Evolutionary conservation across 2,888 invertebrate genomes (phyloP), one percentile per base, ranked within the genome.

Genomic region (Cryptus armator): DNA sequence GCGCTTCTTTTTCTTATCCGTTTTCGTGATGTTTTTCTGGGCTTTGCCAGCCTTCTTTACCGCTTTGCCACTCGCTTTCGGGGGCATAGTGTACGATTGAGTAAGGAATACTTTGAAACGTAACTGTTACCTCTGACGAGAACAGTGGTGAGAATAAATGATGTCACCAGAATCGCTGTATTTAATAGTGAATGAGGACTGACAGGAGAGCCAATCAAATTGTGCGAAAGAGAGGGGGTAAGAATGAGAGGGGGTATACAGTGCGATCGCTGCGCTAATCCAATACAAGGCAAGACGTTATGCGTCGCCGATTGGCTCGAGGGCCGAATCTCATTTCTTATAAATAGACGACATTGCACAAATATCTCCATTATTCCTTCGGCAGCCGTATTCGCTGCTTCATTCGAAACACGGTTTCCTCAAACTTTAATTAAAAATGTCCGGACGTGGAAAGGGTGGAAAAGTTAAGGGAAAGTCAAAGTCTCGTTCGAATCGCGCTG

Each of bases 1-100:
- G 86, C 95, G 95, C 88, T 95, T 95, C 7, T 89, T 94, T 87
- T 95, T 96, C 92, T 95, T 96, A 88, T 95, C 95, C 80, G 93
- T 93, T 89, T 95, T 95, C 32, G 84, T 74, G 7, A 84, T 84
- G 68, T 92, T 93, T 86, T 94, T 94, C 86, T 93, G 93, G 19
- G 93, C 93, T 83, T 94, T 94, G 0, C 94, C 94, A 75, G 94
- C 94, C 89, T 95, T 95, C 89, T 95, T 95, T 10, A 94, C 94
- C 56, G 93, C 94, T 91, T 94, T 94, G 46, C 92, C 92, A 77
- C 94, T 93, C 0, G 94, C 90, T 86, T 93, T 93, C 0, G 93
- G 92, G 43, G 92, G 92, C 93, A 93, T 93, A 14, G 1, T 84
- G n/a, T 3, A 53, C 32, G 12, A 4, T 37, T 10, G 5, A 37